Evolutionary conservation across 2,113 vertebrate species (phyloP).

Genomic region (Pseudopipra pipra): DNA sequence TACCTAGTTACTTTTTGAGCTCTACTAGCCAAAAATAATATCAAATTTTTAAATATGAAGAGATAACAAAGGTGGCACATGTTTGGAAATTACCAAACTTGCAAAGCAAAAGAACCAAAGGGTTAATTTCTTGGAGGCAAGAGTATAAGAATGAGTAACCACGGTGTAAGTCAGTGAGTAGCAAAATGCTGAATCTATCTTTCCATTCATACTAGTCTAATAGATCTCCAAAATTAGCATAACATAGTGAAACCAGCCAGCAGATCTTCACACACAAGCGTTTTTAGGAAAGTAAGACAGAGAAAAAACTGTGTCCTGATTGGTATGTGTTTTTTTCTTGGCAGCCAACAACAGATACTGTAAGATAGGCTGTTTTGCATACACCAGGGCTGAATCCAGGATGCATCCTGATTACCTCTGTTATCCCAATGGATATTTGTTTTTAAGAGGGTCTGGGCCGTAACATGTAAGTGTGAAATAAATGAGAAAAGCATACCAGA

Average conservation of each 20-base stretch:
- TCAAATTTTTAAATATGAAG: background rate
- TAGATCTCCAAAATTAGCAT: background rate
- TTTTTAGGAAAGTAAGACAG: background rate
- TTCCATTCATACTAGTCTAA: background rate
- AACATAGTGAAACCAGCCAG: background rate
- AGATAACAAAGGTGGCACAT: background rate
- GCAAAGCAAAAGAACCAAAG: background rate
- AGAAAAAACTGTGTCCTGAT: background rate
- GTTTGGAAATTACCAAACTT: background rate
- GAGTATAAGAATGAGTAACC: accelerated
- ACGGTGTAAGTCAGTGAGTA: background rate
- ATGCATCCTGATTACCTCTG: background rate
- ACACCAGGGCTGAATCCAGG: background rate
- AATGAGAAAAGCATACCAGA: background rate
- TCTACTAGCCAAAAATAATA: background rate
- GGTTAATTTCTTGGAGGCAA: background rate
- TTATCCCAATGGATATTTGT: background rate
- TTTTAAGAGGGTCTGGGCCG: background rate
- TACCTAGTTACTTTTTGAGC: background rate
- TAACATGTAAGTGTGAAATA: background rate
- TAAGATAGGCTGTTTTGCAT: background rate
- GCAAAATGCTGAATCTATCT: background rate
- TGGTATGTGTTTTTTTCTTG: background rate
- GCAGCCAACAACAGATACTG: background rate
- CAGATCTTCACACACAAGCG: background rate